Base-by-base conservation (phyloP, 2,888 invertebrate genomes). In the Mythimna ferrago region DNA sequence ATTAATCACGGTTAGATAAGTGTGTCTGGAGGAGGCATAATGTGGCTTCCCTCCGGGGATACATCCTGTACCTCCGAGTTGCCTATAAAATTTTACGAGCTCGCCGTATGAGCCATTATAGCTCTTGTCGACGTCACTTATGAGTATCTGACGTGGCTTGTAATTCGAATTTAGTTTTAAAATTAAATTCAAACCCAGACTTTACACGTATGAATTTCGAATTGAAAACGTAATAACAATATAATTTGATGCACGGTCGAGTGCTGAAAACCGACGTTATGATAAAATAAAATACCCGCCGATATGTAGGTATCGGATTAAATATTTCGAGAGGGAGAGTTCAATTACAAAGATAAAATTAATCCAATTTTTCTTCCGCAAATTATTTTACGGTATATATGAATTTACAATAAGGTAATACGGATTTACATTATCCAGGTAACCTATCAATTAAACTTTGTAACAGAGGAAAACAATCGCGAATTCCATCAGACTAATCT, bases 31-130 rank as follows among this genome's bases (percentile, higher is more conserved):
- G 84, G 89, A 90, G 89, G 89, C 89, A 91, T 92, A 91, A 92
- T 90, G 88, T 84, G 88, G 84, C 89, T 81, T 76, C 89, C 88
- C 92, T 89, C 89, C 86, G 81, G 92, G 92, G 92, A 88, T 86
- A 90, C 92, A 92, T 92, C 92, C 92, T 91, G 91, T 88, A 88
- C 89, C 88, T 88, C 84, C 85, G 87, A 92, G 91, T 89, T 85
- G 87, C 88, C 93, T 92, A 94, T 95, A 95, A 95, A 94, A 94
- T 94, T 95, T 95, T 95, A 95, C 91, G 95, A 94, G 88, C 92
- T 87, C 91, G 86, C 92, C 90, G 92, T 94, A 94, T 92, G 93
- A 94, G 89, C 92, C 92, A 91, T 93, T 94, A 94, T 90, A 92
- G 91, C 88, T 90, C 91, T 93, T 92, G 93, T 94, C 92, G 92